Base-by-base conservation (phyloP, 2,797 vertebrate genomes). In the Argentina silus region DNA sequence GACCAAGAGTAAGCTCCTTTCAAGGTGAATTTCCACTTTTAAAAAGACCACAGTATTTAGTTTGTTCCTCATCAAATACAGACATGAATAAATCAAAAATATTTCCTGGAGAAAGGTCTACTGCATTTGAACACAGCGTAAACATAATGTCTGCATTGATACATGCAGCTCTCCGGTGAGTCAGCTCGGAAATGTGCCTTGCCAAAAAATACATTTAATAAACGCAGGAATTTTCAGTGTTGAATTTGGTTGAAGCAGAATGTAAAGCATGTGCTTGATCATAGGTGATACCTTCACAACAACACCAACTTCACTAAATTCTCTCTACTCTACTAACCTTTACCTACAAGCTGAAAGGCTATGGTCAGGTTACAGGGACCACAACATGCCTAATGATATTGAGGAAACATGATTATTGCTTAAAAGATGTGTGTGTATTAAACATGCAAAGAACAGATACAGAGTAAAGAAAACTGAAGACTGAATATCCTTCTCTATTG, bases 201-300 rank as follows among this genome's bases (percentile, higher is more conserved):
- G 81, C 78, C 85, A 87, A 82, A 72, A 73, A 79, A 65, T 69
- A 77, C 79, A 77, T 84, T 84, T 87, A 68, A 77, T 60, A 72
- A 87, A 73, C 60, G 36, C 42, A 72, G 70, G 73, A 77, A 75
- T 83, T 71, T 80, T 43, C 76, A 53, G 70, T 76, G 78, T 80
- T 83, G 69, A 74, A 79, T 55, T 42, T 68, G 72, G 83, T 80
- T 71, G 3, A 73, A 78, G 56, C 77, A 80, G 80, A 90, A 86
- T 83, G 78, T n/a, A 67, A 84, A 76, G 48, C 19, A 80, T 48
- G 57, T 19, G 9, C 5, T 2, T 70, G 69, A 76, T 75, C 56
- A 0, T 70, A 72, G 71, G 70, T 82, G 73, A 66, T 48, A 60
- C 73, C 64, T 67, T 15, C 61, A 7, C 50, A 61, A 65, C 64